Evolutionary conservation across 2,797 vertebrate genomes (phyloP), one percentile per base, ranked within the genome.

Genomic region (Acrossocheilus fasciatus): DNA sequence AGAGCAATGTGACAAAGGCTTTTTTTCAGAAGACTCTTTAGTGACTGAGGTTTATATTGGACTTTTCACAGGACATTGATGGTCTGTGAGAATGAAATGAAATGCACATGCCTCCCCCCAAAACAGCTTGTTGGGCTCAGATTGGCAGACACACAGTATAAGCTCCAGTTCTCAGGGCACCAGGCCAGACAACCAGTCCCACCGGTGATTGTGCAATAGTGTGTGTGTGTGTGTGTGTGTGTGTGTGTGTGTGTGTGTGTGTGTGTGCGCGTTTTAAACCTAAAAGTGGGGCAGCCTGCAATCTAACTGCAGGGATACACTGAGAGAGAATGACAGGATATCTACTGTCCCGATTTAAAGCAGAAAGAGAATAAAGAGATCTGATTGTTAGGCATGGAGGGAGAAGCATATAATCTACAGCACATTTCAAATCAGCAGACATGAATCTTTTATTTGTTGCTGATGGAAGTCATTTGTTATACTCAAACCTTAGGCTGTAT

Each of bases 91-190:
- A 82, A 70, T 76, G 23, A 85, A 88, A 75, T 76, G 30, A 81
- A 70, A 70, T 62, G 76, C 66, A 85, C 50, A 78, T 69, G 66
- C 43, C 57, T 64, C 20, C 82, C 41, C 57, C 52, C 18, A 50
- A 80, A 30, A 83, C 41, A 72, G 41, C 34, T 80, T 74, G 82
- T 74, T 80, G 78, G 43, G 72, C 70, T 69, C 47, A 83, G 74
- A 77, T 45, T 70, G 52, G 39, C 64, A 47, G 64, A 54, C 41
- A 10, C 15, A 36, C 62, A 59, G 73, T 47, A 59, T 69, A 77
- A 72, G 74, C 82, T 83, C 47, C 15, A 64, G 75, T 84, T 87
- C 54, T 84, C 78, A 54, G 83, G 74, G 83, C 50, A 88, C 9
- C 20, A 76, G 43, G 79, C 79, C 87, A 85, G 83, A 30, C 64